Base-by-base conservation (phyloP, 1,140 invertebrate species). In the Capitella teleta region DNA sequence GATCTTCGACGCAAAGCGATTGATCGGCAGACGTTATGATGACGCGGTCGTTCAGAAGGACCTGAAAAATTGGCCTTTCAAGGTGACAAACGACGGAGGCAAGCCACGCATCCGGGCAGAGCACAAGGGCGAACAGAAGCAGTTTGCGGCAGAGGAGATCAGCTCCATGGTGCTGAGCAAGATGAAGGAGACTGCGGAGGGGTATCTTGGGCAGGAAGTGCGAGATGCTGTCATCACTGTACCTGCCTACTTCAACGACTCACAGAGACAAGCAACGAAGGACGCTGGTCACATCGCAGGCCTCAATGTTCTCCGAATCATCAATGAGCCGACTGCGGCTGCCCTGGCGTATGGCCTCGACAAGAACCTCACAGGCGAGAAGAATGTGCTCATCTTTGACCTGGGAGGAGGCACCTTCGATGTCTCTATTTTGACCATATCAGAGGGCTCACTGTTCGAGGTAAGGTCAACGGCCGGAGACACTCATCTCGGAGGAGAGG, bases 371-470 rank as follows among this genome's bases (percentile, higher is more conserved):
- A 61, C 56, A n/a, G 61, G 56, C 32, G 74, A 78, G 55, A 56
- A 66, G 16, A 77, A 79, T 59, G 74, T 79, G 10, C 63, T 79
- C 6, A 79, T 80, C 57, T 97, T 94, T 71, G 93, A 97, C 78
- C 78, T 97, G 57, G 93, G 93, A 55, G 93, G 93, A 68, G 93
- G 93, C 65, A 97, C 93, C 57, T 97, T 97, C 67, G 91, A 96
- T 77, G 90, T 96, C 6, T 94, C 90, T 24, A 88, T 96, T 63
- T 75, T 96, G 53, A 90, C 87, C 53, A 94, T 95, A 69, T 89
- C 92, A 67, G 88, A 94, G 71, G 91, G 91, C 61, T n/a, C n/a
- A n/a, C 89, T 95, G 65, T 74, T 83, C 58, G 92, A 96, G 74
- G 92, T 96, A 12, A 94, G 92, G 70, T 89, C 92, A 10, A 97